Percentiles rank a stretch among this genome's conserved stretches.
phyloP scores from a whole-genome alignment of 2,113 vertebrate genomes.

The Anguilla rostrata region DNA sequence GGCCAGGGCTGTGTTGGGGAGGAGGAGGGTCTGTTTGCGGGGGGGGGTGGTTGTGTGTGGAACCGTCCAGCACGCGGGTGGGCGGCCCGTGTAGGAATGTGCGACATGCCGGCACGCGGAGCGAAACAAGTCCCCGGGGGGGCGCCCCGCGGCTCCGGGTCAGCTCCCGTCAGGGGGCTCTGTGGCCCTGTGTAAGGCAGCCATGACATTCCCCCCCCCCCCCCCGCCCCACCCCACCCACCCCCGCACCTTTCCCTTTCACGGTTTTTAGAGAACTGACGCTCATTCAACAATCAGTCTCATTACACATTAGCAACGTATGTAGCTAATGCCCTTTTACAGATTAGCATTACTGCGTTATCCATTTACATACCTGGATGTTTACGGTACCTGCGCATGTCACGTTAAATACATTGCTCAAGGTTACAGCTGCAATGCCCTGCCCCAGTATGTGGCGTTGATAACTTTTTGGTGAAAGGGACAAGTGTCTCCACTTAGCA shows the following conservation, averaged over 20 bases:
- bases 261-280: background rate
- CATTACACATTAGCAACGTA: background rate
- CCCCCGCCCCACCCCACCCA: background rate
- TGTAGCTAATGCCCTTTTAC: no score
- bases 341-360: background rate
- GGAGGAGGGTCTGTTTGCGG: slow-evolving; percentile 9
- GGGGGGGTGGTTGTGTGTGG: slow-evolving; percentile 1
- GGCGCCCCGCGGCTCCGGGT: slow-evolving; percentile 19
- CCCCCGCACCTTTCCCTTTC: background rate
- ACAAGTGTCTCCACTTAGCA: background rate
- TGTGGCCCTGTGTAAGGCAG: background rate
- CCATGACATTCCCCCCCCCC: background rate
- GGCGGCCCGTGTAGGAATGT: slow-evolving; percentile 22
- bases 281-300: background rate
- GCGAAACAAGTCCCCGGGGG: slow-evolving; percentile 2
- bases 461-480: background rate
- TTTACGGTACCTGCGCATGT: background rate
- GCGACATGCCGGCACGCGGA: slow-evolving; percentile 2
- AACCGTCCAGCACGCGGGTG: background rate
- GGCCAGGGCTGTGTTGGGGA: background rate
- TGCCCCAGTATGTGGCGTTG: background rate
- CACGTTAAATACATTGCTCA: background rate
- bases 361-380: background rate
- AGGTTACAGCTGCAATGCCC: background rate
- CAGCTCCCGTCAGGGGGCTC: slow-evolving; percentile 13